phyloP scores from a whole-genome alignment of 1,140 invertebrate genomes.

The Littorina saxatilis region DNA sequence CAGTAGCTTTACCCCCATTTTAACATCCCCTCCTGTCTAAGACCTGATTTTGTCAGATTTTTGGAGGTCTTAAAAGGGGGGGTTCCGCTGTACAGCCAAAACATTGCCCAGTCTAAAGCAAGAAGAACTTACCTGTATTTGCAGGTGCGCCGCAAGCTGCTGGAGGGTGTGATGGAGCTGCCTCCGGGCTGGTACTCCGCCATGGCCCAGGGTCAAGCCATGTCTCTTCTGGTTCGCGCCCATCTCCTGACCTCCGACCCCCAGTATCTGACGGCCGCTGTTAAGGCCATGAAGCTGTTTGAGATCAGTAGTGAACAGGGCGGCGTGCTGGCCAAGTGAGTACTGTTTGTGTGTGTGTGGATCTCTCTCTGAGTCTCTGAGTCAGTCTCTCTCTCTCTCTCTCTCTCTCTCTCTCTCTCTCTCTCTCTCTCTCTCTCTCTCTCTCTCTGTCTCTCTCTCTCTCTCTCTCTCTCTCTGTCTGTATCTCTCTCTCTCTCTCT shows the following conservation, averaged over 20 bases:
- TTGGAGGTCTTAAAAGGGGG: too few species aligned
- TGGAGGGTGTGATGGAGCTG: conserved; percentile 85
- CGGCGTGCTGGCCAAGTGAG: conserved; percentile 90
- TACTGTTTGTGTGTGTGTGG: conserved; percentile 67
- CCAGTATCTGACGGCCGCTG: conserved; percentile 88
- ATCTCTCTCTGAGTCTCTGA: not conserved
- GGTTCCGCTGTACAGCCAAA: too few species aligned
- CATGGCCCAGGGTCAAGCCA: conserved; percentile 98
- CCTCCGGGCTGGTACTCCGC: conserved; percentile 95
- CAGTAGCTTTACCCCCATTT: too few species aligned
- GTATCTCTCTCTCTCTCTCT: too few species aligned
- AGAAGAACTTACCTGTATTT: not conserved
- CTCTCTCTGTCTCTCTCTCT: too few species aligned
- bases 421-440: too few species aligned
- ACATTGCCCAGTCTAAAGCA: too few species aligned
- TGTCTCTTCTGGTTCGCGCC: conserved; percentile 93
- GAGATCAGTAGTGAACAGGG: conserved; percentile 81
- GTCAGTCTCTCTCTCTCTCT: too few species aligned
- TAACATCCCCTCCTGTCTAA: too few species aligned
- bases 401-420: too few species aligned
- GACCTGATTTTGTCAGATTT: too few species aligned
- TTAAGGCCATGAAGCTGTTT: conserved; percentile 88
- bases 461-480: too few species aligned
- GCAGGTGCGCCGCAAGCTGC: conserved; percentile 84
- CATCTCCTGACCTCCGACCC: conserved; percentile 87